Conservation (phyloP, 2,113 vertebrate species). For the Crotalus viridis region DNA sequence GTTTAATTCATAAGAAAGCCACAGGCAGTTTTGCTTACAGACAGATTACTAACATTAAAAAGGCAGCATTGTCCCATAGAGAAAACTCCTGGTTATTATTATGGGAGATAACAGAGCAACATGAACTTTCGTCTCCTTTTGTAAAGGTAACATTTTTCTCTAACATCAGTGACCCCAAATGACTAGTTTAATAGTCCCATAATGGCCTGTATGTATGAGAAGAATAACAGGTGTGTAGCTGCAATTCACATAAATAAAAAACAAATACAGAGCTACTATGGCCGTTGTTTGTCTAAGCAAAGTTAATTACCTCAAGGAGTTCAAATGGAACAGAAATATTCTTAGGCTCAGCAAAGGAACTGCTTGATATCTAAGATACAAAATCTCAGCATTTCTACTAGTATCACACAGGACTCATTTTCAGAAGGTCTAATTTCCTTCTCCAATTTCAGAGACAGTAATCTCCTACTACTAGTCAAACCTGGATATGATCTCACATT, state of each 20-base stretch:
- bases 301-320: neutral
- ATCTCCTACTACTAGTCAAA: neutral
- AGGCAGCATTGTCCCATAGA: neutral
- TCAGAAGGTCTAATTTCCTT: neutral
- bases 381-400: neutral
- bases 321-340: neutral
- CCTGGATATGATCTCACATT: neutral
- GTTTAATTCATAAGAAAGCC: constrained; percentile 14
- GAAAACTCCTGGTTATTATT: neutral
- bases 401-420: neutral
- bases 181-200: neutral
- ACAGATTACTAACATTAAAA: neutral
- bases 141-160: neutral
- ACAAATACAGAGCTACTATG: neutral
- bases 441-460: neutral
- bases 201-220: neutral
- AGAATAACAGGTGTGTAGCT: neutral
- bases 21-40: neutral
- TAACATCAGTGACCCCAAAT: rapidly evolving
- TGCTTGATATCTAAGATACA: neutral
- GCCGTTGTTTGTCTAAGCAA: neutral
- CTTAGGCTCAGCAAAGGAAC: neutral
- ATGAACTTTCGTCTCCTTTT: neutral
- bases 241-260: neutral
- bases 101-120: rapidly evolving